A percentile compares a stretch with the other conserved stretches of the same genome.
These are phyloP conservation scores for Cyphomyrmex costatus DNA, from an alignment of 1,140 invertebrate species.

Conservation along the genomic window DNA sequence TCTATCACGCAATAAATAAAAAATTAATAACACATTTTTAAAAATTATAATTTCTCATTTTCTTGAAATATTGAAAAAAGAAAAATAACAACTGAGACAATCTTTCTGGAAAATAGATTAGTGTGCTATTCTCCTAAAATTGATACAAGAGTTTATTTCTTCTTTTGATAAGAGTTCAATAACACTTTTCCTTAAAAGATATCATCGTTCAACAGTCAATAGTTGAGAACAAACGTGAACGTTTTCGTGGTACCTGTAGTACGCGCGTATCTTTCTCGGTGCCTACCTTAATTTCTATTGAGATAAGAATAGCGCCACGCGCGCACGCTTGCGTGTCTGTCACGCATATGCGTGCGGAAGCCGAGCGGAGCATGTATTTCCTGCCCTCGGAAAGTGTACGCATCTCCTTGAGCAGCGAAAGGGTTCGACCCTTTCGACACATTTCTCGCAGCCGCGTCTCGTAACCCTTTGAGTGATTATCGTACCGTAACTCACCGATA, in stretches of 20 bases:
- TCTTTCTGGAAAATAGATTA: not conserved
- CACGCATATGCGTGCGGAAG: conserved; percentile 83
- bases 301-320: conserved; percentile 77
- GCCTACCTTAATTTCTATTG: conserved; percentile 72
- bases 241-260: not conserved
- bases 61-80: not conserved
- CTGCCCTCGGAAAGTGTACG: conserved; percentile 41
- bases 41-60: not conserved
- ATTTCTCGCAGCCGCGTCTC: conserved; percentile 30
- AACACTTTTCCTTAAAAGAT: not conserved
- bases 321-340: conserved; percentile 82
- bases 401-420: conserved; percentile 56
- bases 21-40: not conserved
- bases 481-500: not conserved
- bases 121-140: not conserved
- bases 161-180: not conserved
- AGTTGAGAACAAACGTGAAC: not conserved
- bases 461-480: conserved; percentile 29
- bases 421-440: conserved; percentile 64
- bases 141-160: not conserved
- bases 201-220: not conserved
- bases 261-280: not conserved
- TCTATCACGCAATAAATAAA: not conserved
- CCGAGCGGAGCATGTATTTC: conserved; percentile 78
- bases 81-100: not conserved